Evolutionary conservation across 2,888 invertebrate species (phyloP), one percentile per base, ranked within the genome.

Genomic region (Lithosia quadra): DNA sequence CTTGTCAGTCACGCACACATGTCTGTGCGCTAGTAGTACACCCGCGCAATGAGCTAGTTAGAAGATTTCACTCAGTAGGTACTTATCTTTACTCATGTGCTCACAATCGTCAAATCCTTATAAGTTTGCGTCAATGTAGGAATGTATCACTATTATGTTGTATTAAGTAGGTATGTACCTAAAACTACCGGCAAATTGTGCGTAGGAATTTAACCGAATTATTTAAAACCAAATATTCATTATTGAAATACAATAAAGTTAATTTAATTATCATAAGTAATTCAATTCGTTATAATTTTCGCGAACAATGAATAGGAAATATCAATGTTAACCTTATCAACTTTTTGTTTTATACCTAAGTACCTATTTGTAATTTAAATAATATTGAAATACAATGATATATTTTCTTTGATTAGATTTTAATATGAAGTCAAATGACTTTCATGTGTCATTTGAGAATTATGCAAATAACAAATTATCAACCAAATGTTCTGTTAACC

Each of bases 241-340:
- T 5, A 18, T 43, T 22, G 8, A 8, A 36, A 15, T 22, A 10
- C 18, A 22, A 22, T 39, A 49, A 33, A 28, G 33, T 49, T 7
- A 49, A 49, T 49, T n/a, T 9, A 18, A 61, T 28, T 61, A 28
- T 43, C 18, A 8, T 49, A n/a, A 49, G n/a, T 62, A 49, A 21
- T 24, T 43, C 49, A 49, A 49, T 62, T 62, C 8, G 33, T n/a
- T 8, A 49, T n/a, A n/a, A 7, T 49, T 62, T 62, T 62, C 3
- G 49, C 62, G n/a, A 62, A 62, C 62, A 62, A 62, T 62, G 9
- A 28, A 21, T 21, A 63, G 62, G 62, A 63, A 63, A 33, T 28
- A 49, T 24, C 13, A 62, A 28, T 43, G 24, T 21, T 3, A 49
- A 60, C 21, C 36, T 61, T 18, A 43, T 60, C 11, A 18, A 58